These are phyloP conservation scores for Paramormyrops hopkinsi DNA, from an alignment of 2,797 vertebrate species.

Conservation along the genomic window DNA sequence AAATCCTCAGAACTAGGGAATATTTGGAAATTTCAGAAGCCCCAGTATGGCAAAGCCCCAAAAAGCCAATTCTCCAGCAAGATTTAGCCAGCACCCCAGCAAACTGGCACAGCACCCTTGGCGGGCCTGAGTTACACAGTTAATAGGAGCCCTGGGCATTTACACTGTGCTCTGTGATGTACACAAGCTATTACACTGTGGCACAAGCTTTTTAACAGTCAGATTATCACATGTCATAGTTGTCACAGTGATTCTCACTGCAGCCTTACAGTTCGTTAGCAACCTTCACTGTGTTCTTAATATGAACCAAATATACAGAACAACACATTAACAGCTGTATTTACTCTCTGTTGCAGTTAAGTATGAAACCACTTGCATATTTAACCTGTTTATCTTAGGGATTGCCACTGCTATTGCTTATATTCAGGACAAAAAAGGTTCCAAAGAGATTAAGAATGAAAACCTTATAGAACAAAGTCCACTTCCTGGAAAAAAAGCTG, in stretches of 20 bases:
- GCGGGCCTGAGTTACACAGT: not conserved
- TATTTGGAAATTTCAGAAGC: not conserved
- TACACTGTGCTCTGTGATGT: not conserved
- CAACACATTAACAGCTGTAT: not conserved
- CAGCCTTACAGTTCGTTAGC: not conserved
- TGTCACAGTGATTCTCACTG: not conserved
- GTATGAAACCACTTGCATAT: not conserved
- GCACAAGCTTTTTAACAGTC: not conserved
- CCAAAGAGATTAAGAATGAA: not conserved
- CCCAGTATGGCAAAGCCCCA: not conserved
- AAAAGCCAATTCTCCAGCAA: not conserved
- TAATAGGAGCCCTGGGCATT: not conserved
- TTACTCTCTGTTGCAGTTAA: not conserved
- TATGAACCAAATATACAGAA: not conserved
- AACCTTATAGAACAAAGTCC: not conserved
- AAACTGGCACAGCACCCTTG: not conserved
- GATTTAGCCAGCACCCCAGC: not conserved
- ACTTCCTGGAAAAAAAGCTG: not conserved
- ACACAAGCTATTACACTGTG: not conserved
- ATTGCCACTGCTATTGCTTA: not conserved
- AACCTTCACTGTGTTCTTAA: not conserved
- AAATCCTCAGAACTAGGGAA: not conserved
- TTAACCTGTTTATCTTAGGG: not conserved
- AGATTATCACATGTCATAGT: not conserved
- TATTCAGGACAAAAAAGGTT: not conserved